Evolutionary conservation across 2,888 invertebrate species (phyloP).

Genomic region (Lamellibrachia columna): DNA sequence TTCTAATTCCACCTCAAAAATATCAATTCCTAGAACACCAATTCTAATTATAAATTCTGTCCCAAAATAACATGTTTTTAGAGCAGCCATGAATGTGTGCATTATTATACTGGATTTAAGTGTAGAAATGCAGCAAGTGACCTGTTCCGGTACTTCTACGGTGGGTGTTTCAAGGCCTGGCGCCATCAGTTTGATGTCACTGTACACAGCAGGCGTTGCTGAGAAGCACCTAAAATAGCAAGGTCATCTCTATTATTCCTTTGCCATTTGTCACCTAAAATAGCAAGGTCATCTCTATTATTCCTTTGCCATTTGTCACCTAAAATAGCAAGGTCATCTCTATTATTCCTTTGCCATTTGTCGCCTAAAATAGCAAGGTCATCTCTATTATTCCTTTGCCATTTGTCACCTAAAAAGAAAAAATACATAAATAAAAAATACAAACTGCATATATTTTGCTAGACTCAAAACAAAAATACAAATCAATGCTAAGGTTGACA

Average conservation of each 20-base stretch:
- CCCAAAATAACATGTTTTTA: neutral
- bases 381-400: neutral
- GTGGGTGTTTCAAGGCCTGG: neutral
- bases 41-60: neutral
- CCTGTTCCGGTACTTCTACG: neutral
- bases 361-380: too few species aligned
- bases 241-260: neutral
- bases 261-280: too few species aligned
- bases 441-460: too few species aligned
- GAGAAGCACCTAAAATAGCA: neutral
- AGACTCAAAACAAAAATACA: too few species aligned
- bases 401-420: too few species aligned
- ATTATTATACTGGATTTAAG: neutral
- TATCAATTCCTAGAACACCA: too few species aligned
- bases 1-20: too few species aligned
- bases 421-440: too few species aligned
- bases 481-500: too few species aligned
- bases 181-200: neutral
- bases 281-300: neutral
- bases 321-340: too few species aligned
- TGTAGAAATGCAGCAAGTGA: neutral
- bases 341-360: neutral
- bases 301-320: too few species aligned
- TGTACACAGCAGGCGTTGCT: neutral
- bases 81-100: neutral